Evolutionary conservation across 2,888 invertebrate species (phyloP), one percentile per base, ranked within the genome.

Genomic region (Lottia scabra): DNA sequence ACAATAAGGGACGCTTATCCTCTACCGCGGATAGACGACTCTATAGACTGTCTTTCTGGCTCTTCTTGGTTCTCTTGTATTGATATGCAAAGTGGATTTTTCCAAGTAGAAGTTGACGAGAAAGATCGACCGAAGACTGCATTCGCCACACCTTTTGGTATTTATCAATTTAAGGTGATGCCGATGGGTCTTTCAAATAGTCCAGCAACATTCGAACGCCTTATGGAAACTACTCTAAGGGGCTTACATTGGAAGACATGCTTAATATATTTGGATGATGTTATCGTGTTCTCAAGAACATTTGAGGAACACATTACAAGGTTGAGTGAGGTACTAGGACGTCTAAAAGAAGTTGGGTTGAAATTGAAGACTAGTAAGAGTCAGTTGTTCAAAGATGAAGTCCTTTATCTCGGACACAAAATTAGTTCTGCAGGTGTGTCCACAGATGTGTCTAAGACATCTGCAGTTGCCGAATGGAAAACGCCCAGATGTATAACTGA

Each of bases 171-270:
- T 15, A 12, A 56, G 2, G 48, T 63, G n/a, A 38, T 72, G 63
- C 48, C 56, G 5, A 19, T 56, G 23, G 71, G 71, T 8, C 26
- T 65, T 5, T 16, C 6, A 44, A 71, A 65, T 26, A 44, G 23
- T 56, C 71, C 72, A 6, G 38, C 26, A 16, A 43, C 56, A 10
- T 72, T 72, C 13, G 62, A 64, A 43, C 30, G 65, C n/a, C 43
- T 70, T 15, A 71, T 74, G 71, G 68, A 71, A n/a, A 30, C 3
- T 26, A 38, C 64, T n/a, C 67, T 74, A 62, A 10, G 43, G 16
- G 74, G 65, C 26, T 30, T 71, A 30, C 48, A 71, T 43, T 43
- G 67, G 64, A 15, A 5, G n/a, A 67, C 56, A n/a, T 19, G 67
- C 26, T 62, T 71, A 8, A 26, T 71, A 8, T 71, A 64, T 19